A percentile compares a stretch with the other conserved stretches of the same genome.
phyloP scores from a whole-genome alignment of 2,113 vertebrate genomes.

The Chitala chitala region DNA sequence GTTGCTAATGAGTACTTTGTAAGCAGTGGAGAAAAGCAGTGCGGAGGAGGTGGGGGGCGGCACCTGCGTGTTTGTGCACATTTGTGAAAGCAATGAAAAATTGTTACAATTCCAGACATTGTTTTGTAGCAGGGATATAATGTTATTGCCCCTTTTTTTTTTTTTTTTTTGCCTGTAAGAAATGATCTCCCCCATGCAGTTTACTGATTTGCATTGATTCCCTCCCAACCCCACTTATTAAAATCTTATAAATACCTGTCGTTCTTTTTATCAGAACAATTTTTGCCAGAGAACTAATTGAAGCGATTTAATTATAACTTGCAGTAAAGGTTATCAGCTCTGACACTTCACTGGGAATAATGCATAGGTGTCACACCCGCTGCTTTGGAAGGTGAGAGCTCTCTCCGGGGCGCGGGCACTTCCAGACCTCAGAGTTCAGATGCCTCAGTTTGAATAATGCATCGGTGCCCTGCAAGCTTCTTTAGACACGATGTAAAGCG shows the following conservation, averaged over 20 bases:
- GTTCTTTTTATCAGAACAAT: slow-evolving; percentile 14
- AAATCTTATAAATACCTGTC: slow-evolving; percentile 29
- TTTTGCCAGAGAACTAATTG: slow-evolving; percentile 35
- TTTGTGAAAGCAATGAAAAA: background rate
- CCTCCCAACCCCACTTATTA: no score
- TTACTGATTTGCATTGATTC: slow-evolving; percentile 53
- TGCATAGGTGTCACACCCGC: slow-evolving; percentile 39
- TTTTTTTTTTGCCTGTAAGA: no score
- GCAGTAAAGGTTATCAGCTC: slow-evolving; percentile 56
- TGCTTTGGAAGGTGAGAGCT: no score
- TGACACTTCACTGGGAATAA: slow-evolving; percentile 49
- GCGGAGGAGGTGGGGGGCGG: no score
- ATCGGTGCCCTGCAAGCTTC: slow-evolving; percentile 35
- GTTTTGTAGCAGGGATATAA: no score
- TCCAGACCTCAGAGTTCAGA: no score
- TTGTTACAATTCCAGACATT: background rate
- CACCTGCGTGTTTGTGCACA: no score
- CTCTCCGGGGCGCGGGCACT: no score
- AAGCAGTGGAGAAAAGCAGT: background rate
- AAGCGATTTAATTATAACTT: slow-evolving; percentile 54
- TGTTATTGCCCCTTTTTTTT: no score
- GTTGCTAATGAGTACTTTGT: background rate
- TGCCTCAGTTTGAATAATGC: slow-evolving; percentile 52
- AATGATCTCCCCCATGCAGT: background rate
- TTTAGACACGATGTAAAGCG: background rate